phyloP scores from a whole-genome alignment of 2,888 invertebrate species.

The Aquatica leii region DNA sequence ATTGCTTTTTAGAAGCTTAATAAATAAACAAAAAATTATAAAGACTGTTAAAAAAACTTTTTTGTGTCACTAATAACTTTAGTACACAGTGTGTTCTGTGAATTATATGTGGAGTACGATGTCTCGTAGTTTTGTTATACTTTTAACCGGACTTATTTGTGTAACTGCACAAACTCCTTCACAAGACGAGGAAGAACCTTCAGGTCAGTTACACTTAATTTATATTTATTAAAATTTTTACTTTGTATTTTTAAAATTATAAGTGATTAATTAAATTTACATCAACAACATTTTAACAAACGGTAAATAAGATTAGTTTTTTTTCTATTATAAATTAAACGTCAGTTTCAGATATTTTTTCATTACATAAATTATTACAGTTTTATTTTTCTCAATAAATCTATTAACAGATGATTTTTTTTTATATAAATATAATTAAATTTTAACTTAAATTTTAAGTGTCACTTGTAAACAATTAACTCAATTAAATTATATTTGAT shows the following conservation, averaged over 20 bases:
- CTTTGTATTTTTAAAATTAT: neutral
- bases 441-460: too few species aligned
- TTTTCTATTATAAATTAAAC: too few species aligned
- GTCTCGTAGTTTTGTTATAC: conserved; percentile 37
- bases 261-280: neutral
- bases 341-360: too few species aligned
- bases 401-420: too few species aligned
- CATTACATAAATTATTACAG: too few species aligned
- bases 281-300: too few species aligned
- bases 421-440: too few species aligned
- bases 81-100: conserved; percentile 27
- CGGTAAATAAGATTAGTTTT: too few species aligned
- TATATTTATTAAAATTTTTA: neutral
- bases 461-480: too few species aligned
- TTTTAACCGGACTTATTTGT: conserved; percentile 39
- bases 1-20: conserved; percentile 10
- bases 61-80: conserved; percentile 12
- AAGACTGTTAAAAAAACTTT: conserved; percentile 6
- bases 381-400: too few species aligned
- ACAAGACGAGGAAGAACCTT: conserved; percentile 49
- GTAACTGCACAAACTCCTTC: conserved; percentile 48
- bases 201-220: conserved; percentile 31
- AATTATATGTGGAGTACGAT: conserved; percentile 37
- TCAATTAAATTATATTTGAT: too few species aligned
- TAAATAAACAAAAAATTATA: neutral